Evolutionary conservation across 2,113 vertebrate genomes (phyloP), one percentile per base, ranked within the genome.

Genomic region (Bambusicola thoracicus): DNA sequence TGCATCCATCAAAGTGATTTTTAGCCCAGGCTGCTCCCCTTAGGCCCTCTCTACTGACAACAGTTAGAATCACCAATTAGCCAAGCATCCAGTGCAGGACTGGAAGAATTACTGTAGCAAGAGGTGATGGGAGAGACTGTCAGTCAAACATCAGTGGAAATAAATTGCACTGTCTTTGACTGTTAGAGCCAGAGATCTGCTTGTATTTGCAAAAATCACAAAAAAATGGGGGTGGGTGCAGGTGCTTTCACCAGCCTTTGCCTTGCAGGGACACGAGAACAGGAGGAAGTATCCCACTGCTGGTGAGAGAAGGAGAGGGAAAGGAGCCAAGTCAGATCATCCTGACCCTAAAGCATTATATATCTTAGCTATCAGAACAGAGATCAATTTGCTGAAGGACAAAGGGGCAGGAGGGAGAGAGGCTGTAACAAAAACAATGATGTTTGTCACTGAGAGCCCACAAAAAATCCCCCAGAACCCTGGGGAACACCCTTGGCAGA

Each of bases 361-460:
- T 97, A 97, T 96, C 96, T 97, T 91, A 30, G 95, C 95, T 98
- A 96, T 97, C 98, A 97, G 94, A 97, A 94, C 95, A 96, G 96
- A 96, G 98, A 98, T 98, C 98, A 95, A 98, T 98, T 95, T 21
- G 89, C 91, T 95, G 96, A 98, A 98, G 97, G 98, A 96, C 93
- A 20, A 95, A 97, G 95, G 93, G 80, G 75, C 76, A 87, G 93
- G 88, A 92, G 16, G 40, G 66, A 70, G 73, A 65, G 58, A 61
- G 69, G 21, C 32, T 59, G 70, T 32, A 77, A 82, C 8, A 87
- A 49, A 69, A 89, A 73, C 51, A 44, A 43, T 15, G 46, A 32
- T 48, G 34, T 16, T 65, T 61, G 65, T 24, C 16, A 5, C 61
- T 34, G n/a, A 21, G 38, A 87, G 70, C 24, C 38, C n/a, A 36